Evolutionary conservation across 2,797 vertebrate species (phyloP).

Genomic region (Xenops minutus): DNA sequence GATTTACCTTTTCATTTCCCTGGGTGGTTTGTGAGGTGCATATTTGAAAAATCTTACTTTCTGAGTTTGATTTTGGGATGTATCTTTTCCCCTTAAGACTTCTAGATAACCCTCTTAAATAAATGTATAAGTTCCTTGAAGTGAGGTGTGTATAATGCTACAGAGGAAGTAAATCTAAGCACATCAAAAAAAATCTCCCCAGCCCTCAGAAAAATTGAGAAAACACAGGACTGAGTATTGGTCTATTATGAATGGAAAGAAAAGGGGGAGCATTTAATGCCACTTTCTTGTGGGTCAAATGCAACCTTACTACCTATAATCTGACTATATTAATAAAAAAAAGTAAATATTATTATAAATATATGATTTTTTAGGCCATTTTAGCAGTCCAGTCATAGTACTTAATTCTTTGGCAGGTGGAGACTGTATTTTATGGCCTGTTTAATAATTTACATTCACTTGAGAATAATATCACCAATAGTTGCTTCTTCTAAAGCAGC

Average conservation of each 20-base stretch:
- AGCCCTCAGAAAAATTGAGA: not conserved
- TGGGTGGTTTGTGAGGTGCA: not conserved
- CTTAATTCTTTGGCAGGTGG: not conserved
- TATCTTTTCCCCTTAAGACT: not conserved
- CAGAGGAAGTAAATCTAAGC: not conserved
- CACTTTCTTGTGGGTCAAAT: not conserved
- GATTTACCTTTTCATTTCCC: not conserved
- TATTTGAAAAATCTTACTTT: not conserved
- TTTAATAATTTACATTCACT: not conserved
- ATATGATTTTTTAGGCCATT: not conserved
- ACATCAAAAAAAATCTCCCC: not conserved
- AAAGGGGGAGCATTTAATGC: not conserved
- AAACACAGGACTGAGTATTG: not conserved
- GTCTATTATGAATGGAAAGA: not conserved
- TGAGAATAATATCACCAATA: not conserved
- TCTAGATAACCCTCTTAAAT: not conserved
- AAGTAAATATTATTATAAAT: not conserved
- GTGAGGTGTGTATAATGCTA: not conserved
- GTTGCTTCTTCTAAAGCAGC: not conserved
- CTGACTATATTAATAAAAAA: not conserved
- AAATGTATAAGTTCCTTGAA: not conserved
- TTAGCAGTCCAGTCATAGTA: not conserved
- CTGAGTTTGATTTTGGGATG: not conserved
- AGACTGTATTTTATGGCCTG: not conserved
- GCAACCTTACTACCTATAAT: not conserved